phyloP scores from a whole-genome alignment of 92 coral and sea anemone genomes.

The Pocillopora grandis region DNA sequence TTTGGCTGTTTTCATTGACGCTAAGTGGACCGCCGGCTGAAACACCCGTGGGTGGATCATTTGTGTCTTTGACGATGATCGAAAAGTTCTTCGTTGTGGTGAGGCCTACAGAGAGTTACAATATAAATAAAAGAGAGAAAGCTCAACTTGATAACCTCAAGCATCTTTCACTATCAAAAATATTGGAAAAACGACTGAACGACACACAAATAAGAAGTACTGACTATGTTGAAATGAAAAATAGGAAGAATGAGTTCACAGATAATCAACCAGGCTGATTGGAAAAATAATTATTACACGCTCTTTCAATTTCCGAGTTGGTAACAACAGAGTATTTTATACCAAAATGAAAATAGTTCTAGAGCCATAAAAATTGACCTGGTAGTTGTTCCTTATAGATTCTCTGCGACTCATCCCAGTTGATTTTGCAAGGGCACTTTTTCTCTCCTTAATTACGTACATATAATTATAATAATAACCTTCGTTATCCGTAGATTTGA shows the following conservation, averaged over 20 bases:
- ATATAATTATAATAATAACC: constrained; percentile 20
- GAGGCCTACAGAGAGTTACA: constrained; percentile 54
- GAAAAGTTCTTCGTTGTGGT: constrained; percentile 63
- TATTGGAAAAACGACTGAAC: no score
- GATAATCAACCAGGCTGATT: no score
- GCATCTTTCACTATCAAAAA: no score
- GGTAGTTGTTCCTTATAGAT: background rate
- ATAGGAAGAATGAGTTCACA: no score
- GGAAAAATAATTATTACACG: no score
- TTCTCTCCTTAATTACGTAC: background rate
- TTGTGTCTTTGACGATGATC: constrained; percentile 76
- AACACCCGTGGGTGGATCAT: constrained; percentile 84
- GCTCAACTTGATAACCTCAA: background rate
- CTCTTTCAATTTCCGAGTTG: no score
- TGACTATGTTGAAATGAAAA: no score
- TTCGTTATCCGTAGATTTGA: constrained; percentile 82
- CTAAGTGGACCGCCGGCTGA: constrained; percentile 70
- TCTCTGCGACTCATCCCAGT: constrained; percentile 21
- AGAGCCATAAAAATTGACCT: no score
- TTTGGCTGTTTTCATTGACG: constrained; percentile 61
- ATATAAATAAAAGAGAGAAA: background rate
- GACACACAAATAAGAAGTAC: no score
- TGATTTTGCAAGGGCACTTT: constrained; percentile 13
- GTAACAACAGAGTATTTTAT: no score
- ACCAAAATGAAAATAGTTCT: no score